These are phyloP conservation scores for Mastacembelus armatus DNA, from an alignment of 2,797 vertebrate genomes.

Conservation along the genomic window DNA sequence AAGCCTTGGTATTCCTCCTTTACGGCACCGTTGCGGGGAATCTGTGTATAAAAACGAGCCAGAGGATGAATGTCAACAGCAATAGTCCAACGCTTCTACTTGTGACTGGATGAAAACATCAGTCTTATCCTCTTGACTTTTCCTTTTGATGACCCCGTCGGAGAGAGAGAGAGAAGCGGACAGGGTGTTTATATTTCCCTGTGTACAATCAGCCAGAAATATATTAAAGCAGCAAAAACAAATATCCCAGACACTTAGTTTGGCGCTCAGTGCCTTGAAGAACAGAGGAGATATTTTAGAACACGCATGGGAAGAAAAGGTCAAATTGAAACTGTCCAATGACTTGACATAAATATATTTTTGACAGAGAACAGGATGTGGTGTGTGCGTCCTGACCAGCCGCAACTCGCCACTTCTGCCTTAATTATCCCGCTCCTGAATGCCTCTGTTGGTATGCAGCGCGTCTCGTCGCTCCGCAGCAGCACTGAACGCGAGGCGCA, in stretches of 20 bases:
- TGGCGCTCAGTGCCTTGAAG: constrained; percentile 39
- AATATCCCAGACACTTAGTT: constrained; percentile 72
- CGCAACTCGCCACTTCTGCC: constrained; percentile 48
- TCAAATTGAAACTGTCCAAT: constrained; percentile 35
- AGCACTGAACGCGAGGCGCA: constrained; percentile 70
- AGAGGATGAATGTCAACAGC: constrained; percentile 51
- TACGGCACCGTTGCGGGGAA: constrained; percentile 35
- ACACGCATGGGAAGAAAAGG: constrained; percentile 36
- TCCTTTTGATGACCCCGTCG: constrained; percentile 53
- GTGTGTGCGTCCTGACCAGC: constrained; percentile 56
- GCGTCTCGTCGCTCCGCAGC: constrained; percentile 78
- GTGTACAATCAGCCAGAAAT: constrained; percentile 56
- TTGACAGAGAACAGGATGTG: constrained; percentile 36
- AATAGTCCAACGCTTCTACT: constrained; percentile 74
- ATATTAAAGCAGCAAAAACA: constrained; percentile 42
- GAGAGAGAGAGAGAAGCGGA: constrained; percentile 31
- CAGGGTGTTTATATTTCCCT: constrained; percentile 56
- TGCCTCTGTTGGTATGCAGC: constrained; percentile 82
- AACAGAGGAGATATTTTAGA: constrained; percentile 12
- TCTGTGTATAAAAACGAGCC: constrained; percentile 35
- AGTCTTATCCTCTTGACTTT: constrained; percentile 69
- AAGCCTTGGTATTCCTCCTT: constrained; percentile 73
- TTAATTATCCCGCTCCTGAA: constrained; percentile 56
- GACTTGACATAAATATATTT: constrained; percentile 33
- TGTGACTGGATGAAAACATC: constrained; percentile 64